Conservation (phyloP, 2,888 invertebrate genomes). For the Cremastinae sp. region DNA sequence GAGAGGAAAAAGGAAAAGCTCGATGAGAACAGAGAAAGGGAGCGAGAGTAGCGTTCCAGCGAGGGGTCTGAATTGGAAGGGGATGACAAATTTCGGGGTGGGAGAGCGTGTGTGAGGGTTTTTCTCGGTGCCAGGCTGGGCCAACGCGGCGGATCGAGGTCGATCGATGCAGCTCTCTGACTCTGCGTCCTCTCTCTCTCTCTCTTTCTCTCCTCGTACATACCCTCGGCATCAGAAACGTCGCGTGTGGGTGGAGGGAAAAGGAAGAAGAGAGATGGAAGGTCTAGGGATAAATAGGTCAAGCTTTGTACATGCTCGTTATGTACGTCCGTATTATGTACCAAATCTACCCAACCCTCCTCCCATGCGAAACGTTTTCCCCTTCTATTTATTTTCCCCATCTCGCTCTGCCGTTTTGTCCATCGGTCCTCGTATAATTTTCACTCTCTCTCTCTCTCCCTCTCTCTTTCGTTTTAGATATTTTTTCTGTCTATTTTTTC, state of each 20-base stretch:
- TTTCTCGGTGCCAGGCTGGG: slow-evolving; percentile 72
- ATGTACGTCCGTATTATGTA: neutral
- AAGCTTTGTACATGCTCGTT: slow-evolving; percentile 32
- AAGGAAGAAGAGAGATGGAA: slow-evolving; percentile 19
- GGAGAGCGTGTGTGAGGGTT: slow-evolving; percentile 65
- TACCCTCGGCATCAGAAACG: slow-evolving; percentile 23
- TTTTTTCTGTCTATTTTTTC: neutral
- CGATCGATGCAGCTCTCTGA: slow-evolving; percentile 78
- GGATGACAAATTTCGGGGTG: slow-evolving; percentile 68
- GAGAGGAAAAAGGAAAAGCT: neutral
- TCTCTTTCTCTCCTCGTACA: slow-evolving; percentile 50
- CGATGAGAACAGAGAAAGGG: neutral
- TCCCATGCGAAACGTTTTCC: slow-evolving; percentile 5
- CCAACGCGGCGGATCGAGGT: slow-evolving; percentile 74
- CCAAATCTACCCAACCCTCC: neutral
- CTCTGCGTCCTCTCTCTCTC: slow-evolving; percentile 33
- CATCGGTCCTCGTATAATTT: too few species aligned
- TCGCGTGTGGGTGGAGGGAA: slow-evolving; percentile 1
- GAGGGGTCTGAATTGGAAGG: slow-evolving; percentile 44
- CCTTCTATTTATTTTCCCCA: neutral
- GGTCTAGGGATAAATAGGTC: slow-evolving; percentile 60
- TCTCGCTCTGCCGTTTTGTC: neutral
- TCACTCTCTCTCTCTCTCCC: too few species aligned
- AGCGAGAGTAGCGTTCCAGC: slow-evolving; percentile 39
- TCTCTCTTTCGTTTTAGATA: slow-evolving; percentile 26